These are phyloP conservation scores for Drosophila ironensis DNA, from an alignment of 1,140 invertebrate species.

Conservation along the genomic window DNA sequence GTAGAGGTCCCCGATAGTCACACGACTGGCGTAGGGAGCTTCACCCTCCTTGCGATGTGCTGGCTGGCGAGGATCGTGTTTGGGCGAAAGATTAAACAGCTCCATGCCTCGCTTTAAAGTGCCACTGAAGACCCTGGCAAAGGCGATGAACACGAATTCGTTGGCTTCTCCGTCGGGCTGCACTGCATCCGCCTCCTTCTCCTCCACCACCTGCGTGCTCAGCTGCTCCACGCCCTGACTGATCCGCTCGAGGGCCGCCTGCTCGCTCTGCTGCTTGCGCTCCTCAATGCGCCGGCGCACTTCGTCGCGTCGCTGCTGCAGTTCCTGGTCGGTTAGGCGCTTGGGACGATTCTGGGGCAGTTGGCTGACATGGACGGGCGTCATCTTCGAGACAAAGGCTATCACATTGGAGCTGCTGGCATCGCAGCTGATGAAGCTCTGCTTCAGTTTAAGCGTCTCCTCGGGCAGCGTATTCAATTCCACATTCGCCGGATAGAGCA, in stretches of 20 bases:
- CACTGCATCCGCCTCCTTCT: conserved; percentile 56
- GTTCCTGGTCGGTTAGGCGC: conserved; percentile 89
- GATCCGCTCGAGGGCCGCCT: conserved; percentile 83
- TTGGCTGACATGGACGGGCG: conserved; percentile 85
- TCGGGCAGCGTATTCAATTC: conserved; percentile 87
- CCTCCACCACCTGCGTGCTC: conserved; percentile 40
- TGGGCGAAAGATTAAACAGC: conserved; percentile 93
- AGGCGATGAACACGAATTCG: conserved; percentile 92
- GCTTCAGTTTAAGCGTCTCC: conserved; percentile 89
- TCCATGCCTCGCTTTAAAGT: conserved; percentile 89
- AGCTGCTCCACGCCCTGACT: conserved; percentile 82
- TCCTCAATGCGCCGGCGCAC: conserved; percentile 86
- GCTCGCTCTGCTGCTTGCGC: conserved; percentile 81
- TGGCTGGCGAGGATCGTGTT: conserved; percentile 90
- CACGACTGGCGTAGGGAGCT: conserved; percentile 84
- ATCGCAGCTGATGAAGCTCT: conserved; percentile 89
- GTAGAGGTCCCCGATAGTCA: conserved; percentile 89
- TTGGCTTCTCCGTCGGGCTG: conserved; percentile 43
- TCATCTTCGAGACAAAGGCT: conserved; percentile 94
- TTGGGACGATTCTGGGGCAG: conserved; percentile 89
- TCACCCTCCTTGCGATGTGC: conserved; percentile 49
- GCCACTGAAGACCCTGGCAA: conserved; percentile 97
- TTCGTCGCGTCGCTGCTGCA: conserved; percentile 87
- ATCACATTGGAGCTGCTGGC: conserved; percentile 88
- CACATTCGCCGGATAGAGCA: conserved; percentile 88